Conservation (phyloP, 2,797 vertebrate genomes). For the Natrix natrix region DNA sequence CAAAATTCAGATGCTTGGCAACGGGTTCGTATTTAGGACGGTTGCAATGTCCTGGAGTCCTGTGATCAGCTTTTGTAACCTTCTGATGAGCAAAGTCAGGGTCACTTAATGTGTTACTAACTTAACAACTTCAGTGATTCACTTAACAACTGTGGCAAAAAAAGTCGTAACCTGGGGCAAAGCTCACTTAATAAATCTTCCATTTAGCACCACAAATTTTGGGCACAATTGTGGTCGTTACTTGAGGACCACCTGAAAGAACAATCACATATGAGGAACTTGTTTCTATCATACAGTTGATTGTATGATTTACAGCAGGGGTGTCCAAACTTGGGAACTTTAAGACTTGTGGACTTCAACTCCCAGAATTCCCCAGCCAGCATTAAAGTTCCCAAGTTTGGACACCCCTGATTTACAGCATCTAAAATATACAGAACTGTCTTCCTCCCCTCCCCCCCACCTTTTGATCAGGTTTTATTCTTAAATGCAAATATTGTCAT, state of each 20-base stretch:
- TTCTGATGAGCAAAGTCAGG: not conserved
- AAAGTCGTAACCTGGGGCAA: not conserved
- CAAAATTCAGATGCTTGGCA: not conserved
- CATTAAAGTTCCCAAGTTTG: too few relatives aligned
- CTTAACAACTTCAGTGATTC: not conserved
- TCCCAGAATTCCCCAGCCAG: too few relatives aligned
- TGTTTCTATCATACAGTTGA: not conserved
- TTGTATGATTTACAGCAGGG: not conserved
- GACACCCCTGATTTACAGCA: not conserved
- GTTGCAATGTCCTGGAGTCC: not conserved
- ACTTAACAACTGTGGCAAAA: not conserved
- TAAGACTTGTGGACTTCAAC: too few relatives aligned
- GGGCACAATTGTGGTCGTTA: not conserved
- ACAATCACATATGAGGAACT: not conserved
- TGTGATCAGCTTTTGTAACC: not conserved
- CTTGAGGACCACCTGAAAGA: not conserved
- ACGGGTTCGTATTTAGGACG: not conserved
- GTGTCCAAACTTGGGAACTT: too few relatives aligned
- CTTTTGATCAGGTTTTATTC: not conserved
- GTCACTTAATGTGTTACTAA: not conserved
- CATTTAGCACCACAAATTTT: not conserved
- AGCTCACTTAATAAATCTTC: not conserved
- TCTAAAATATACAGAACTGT: not conserved
- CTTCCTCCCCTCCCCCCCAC: not conserved
- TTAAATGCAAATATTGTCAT: not conserved